phyloP scores from a whole-genome alignment of 2,888 invertebrate genomes.

The Lycophotia porphyrea region DNA sequence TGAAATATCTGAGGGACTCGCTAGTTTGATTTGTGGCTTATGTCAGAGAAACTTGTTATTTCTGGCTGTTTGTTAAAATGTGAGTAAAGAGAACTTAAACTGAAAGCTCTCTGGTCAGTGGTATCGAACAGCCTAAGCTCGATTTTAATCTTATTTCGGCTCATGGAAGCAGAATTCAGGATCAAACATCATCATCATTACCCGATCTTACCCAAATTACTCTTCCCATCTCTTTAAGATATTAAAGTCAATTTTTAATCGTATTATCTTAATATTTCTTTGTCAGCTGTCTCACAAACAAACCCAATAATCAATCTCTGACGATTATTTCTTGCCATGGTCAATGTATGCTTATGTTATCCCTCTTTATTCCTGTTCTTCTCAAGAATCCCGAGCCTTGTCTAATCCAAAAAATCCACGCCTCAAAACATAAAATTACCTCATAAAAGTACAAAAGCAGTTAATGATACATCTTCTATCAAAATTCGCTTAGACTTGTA shows the following conservation, averaged over 20 bases:
- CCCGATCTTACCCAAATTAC: background rate
- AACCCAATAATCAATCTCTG: background rate
- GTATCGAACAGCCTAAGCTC: background rate
- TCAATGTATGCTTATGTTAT: background rate
- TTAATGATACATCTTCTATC: constrained; percentile 51
- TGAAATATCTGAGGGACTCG: constrained; percentile 37
- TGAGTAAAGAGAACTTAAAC: constrained; percentile 1
- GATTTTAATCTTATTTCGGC: background rate
- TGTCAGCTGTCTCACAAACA: background rate
- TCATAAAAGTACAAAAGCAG: constrained; percentile 54
- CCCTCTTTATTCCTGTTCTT: background rate
- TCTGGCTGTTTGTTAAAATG: constrained; percentile 27
- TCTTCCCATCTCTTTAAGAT: background rate
- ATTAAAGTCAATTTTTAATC: background rate
- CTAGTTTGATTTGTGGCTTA: constrained; percentile 19
- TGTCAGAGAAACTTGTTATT: constrained; percentile 25
- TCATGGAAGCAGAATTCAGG: background rate
- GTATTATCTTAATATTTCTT: background rate
- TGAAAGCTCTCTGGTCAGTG: background rate
- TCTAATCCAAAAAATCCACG: constrained; percentile 42
- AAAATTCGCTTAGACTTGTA: constrained; percentile 60
- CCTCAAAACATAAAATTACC: constrained; percentile 50
- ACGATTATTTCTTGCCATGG: background rate
- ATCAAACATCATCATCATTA: background rate
- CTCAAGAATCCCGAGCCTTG: constrained; percentile 2